phyloP scores from a whole-genome alignment of 2,888 invertebrate genomes.

The Rhagonycha fulva region DNA sequence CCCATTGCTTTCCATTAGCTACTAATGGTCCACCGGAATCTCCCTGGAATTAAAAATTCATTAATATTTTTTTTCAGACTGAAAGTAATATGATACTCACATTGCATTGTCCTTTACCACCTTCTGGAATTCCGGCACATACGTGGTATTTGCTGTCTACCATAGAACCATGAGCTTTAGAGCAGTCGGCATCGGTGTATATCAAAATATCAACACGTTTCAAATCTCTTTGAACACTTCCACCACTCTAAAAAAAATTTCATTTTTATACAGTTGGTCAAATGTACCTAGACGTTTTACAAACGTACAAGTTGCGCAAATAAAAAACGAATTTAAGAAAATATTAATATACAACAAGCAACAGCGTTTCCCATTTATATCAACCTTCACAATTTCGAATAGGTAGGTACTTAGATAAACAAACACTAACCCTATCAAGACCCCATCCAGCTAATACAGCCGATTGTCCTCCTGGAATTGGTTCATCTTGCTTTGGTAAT shows the following conservation, averaged over 20 bases:
- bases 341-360: too few relatives aligned
- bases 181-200: slow-evolving; percentile 42
- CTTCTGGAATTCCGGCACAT: slow-evolving; percentile 51
- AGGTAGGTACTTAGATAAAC: too few relatives aligned
- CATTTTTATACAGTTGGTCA: too few relatives aligned
- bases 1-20: slow-evolving; percentile 47
- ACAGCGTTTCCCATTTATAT: too few relatives aligned
- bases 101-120: slow-evolving; percentile 41
- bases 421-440: slow-evolving; percentile 19
- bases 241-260: slow-evolving; percentile 46
- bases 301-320: too few relatives aligned
- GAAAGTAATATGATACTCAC: slow-evolving; percentile 30
- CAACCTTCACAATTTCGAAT: too few relatives aligned
- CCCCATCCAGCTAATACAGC: slow-evolving; percentile 39
- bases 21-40: slow-evolving; percentile 55
- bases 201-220: slow-evolving; percentile 52
- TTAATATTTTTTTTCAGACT: background rate
- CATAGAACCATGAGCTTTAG: background rate
- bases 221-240: slow-evolving; percentile 45
- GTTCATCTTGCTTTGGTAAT: slow-evolving; percentile 31
- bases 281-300: slow-evolving; percentile 45
- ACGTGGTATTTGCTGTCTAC: slow-evolving; percentile 29
- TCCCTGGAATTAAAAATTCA: slow-evolving; percentile 27
- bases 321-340: too few relatives aligned
- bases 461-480: slow-evolving; percentile 21